Conservation (phyloP, 2,113 vertebrate species). For the Notiomystis cincta region DNA sequence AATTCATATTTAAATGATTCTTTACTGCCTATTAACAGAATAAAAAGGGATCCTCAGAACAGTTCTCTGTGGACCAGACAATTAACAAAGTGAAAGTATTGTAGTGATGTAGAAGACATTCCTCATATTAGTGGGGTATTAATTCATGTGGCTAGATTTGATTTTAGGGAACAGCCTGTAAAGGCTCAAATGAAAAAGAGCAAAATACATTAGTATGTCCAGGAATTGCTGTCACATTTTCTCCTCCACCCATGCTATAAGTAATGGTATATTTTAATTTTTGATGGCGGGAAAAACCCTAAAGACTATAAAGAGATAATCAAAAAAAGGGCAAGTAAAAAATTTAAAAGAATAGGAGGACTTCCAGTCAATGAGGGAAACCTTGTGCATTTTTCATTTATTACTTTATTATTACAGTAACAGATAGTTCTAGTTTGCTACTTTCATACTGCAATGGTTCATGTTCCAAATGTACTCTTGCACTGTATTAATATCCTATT, state of each 20-base stretch:
- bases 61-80: not conserved
- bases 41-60: not conserved
- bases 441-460: not conserved
- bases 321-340: not conserved
- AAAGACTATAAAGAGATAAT: not conserved
- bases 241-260: not conserved
- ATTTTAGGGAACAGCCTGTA: not conserved
- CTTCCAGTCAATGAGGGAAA: not conserved
- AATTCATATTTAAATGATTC: constrained; percentile 34
- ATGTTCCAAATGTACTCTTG: not conserved
- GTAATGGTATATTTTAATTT: constrained; percentile 16
- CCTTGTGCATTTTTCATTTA: not conserved
- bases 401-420: not conserved
- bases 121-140: not conserved
- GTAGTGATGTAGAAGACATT: not conserved
- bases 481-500: not conserved
- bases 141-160: not conserved
- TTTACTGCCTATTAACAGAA: constrained; percentile 1
- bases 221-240: not conserved
- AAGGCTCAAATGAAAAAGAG: not conserved
- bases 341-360: not conserved
- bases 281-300: not conserved
- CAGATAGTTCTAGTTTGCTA: not conserved
- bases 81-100: not conserved
- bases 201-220: not conserved